Conservation (phyloP, 1,140 invertebrate species). For the Drosophila kurseongensis region DNA sequence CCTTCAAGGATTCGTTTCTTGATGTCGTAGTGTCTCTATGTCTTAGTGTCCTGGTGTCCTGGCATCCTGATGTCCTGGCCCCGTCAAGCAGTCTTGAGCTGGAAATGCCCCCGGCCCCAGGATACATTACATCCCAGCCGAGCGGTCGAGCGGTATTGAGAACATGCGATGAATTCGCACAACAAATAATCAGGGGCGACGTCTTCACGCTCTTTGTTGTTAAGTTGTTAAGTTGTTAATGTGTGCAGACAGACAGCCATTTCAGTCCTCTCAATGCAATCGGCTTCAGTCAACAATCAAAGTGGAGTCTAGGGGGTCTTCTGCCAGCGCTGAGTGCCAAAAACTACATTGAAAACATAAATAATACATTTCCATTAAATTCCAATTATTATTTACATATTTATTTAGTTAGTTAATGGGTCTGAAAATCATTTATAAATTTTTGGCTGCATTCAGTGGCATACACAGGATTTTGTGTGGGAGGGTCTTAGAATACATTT, state of each 20-base stretch:
- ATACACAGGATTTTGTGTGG: too few relatives aligned
- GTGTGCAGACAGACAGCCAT: neutral
- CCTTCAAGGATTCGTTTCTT: neutral
- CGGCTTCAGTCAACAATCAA: neutral
- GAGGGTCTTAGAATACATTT: too few relatives aligned
- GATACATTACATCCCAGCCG: constrained; percentile 8
- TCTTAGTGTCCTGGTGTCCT: neutral
- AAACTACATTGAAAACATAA: neutral
- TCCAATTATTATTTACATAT: neutral
- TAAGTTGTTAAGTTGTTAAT: neutral
- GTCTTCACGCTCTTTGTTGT: neutral
- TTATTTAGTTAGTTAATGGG: neutral
- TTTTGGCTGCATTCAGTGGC: too few relatives aligned
- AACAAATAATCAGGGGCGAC: constrained; percentile 14
- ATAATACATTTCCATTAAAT: constrained; percentile 1
- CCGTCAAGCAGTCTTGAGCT: constrained; percentile 17
- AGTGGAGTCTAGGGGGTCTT: neutral
- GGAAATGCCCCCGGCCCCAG: neutral
- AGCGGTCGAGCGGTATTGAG: constrained; percentile 12
- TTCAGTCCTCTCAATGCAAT: neutral
- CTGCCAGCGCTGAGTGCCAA: neutral
- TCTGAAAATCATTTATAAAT: neutral
- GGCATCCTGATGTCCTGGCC: neutral
- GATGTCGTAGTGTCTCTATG: neutral
- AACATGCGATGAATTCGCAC: neutral